phyloP scores from a whole-genome alignment of 2,113 vertebrate species.

The Vidua chalybeata region DNA sequence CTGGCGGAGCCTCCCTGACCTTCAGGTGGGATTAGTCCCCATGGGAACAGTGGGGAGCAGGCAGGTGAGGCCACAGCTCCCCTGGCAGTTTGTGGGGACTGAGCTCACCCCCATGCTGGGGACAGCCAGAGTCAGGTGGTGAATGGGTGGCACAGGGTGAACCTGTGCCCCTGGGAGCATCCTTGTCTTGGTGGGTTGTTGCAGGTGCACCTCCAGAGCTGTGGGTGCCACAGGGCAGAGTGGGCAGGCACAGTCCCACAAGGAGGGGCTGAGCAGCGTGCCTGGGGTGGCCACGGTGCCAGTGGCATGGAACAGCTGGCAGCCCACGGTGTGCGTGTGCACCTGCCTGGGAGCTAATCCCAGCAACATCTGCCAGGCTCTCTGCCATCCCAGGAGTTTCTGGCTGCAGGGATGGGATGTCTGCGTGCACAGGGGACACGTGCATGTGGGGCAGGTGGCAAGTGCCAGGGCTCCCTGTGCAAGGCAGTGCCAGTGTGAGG shows the following conservation, averaged over 20 bases:
- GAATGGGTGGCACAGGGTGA: neutral
- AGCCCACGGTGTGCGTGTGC: fast-evolving
- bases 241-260: fast-evolving
- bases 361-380: constrained; percentile 40
- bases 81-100: neutral
- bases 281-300: neutral
- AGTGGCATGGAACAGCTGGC: neutral
- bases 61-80: neutral
- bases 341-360: constrained; percentile 32
- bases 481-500: neutral
- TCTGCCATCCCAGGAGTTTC: neutral
- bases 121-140: neutral
- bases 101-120: fast-evolving
- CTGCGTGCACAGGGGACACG: neutral
- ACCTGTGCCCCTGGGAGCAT: neutral
- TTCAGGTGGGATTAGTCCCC: constrained; percentile 79
- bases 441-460: fast-evolving
- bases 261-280: fast-evolving
- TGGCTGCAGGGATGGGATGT: neutral
- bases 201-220: neutral
- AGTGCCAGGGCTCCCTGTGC: neutral
- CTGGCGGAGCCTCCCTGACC: constrained; percentile 66
- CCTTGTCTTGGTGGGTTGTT: neutral
- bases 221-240: neutral
- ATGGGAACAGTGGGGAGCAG: constrained; percentile 69